Base-by-base conservation (phyloP, 2,113 vertebrate species). In the Epinephelus cyanopodus region DNA sequence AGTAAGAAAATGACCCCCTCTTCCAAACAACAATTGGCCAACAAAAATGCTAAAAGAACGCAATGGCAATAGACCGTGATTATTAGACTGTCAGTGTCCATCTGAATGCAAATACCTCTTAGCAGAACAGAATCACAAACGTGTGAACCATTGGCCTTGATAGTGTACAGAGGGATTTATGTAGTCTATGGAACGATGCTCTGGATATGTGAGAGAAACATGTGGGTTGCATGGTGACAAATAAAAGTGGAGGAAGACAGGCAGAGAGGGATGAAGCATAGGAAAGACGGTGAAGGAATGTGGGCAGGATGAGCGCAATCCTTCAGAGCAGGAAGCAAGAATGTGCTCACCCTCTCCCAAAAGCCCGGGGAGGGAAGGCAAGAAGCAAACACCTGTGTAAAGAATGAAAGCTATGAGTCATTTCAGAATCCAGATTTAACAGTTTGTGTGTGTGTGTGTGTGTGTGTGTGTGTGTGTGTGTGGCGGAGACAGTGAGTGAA, bases 171-270 rank as follows among this genome's bases (percentile, higher is more conserved):
- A 61, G 27, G 5, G 77, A 84, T 87, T 84, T 82, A 81, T 62
- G 65, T 33, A 56, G 68, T 15, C 47, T 60, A 48, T 68, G 72
- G 53, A 77, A 78, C 65, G 85, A 83, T 81, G 45, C 64, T 65
- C 48, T 57, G 74, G 74, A 60, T 85, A 58, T 82, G 81, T 56
- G 77, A 85, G 62, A 85, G 63, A 71, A 83, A 79, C 65, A 83
- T 86, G 90, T 91, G 85, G 90, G 91, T 27, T 76, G 76, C 33
- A 74, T 80, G 76, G 88, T 88, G 90, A 93, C 89, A 92, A 91
- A 93, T 84, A 79, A 81, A 82, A 72, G 79, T 83, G 90, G 90
- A 90, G 88, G 86, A 87, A 88, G 85, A 81, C 71, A 69, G 61
- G 80, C 67, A 82, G 58, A 74, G 85, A 88, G 54, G 83, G 81